A percentile compares a stretch with the other conserved stretches of the same genome.
These are phyloP conservation scores for Morus bassanus DNA, from an alignment of 2,797 vertebrate genomes.

Conservation along the genomic window DNA sequence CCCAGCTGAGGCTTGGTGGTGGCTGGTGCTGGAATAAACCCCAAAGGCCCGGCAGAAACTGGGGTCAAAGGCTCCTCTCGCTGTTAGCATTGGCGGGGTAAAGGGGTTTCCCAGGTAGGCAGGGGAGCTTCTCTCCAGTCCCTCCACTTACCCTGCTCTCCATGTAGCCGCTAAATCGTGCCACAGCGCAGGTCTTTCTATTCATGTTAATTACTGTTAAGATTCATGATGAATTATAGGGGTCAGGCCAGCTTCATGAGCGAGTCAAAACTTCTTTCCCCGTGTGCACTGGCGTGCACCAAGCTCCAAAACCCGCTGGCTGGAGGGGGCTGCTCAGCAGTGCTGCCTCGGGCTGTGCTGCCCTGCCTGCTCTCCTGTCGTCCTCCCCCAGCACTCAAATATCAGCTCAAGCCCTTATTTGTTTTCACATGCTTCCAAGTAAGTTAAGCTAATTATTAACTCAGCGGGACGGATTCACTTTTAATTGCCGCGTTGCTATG, in stretches of 20 bases:
- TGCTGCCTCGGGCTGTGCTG: neutral
- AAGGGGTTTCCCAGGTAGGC: too few relatives aligned
- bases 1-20: neutral
- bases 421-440: slow-evolving; percentile 43
- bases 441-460: slow-evolving; percentile 66
- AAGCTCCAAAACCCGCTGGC: neutral
- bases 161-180: neutral
- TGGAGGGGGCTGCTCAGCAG: neutral
- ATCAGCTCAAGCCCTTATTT: slow-evolving; percentile 25
- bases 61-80: neutral
- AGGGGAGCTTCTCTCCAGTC: neutral
- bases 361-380: neutral
- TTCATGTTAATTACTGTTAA: neutral
- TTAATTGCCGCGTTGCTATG: slow-evolving; percentile 49
- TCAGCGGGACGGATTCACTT: slow-evolving; percentile 47
- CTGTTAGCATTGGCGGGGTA: rapidly evolving
- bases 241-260: neutral
- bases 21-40: neutral
- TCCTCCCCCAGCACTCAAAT: neutral
- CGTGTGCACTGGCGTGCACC: rapidly evolving
- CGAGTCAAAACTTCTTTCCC: neutral
- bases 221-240: neutral
- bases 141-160: neutral
- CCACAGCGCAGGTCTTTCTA: neutral
- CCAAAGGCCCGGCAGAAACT: neutral